Evolutionary conservation across 2,113 vertebrate genomes (phyloP), one percentile per base, ranked within the genome.

Genomic region (Oceanodroma tethys): DNA sequence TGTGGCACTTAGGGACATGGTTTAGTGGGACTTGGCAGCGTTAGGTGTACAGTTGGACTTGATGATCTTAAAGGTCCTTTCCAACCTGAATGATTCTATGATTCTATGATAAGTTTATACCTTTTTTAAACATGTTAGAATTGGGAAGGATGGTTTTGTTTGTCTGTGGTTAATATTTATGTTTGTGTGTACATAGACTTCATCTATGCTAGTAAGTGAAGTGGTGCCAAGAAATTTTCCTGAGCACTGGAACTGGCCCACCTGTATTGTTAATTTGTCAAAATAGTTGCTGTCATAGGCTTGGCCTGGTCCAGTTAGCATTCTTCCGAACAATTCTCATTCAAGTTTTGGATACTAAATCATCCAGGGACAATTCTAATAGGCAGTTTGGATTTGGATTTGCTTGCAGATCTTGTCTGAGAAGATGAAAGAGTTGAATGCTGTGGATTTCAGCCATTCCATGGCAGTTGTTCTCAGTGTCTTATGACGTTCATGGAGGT

Each of bases 281-380:
- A 36, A 86, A 18, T 32, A 42, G 16, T 60, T 67, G 11, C 68
- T 67, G 55, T 26, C 40, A 36, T 40, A 34, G 30, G 4, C 58
- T 72, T 73, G n/a, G 5, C 34, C 13, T 86, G 4, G 21, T 9
- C 50, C 13, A 34, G 12, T 52, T 52, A 81, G 5, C 0, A 0
- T 58, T 88, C 26, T 88, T 88, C 18, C 29, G 76, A 66, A 85
- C 0, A 19, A 50, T 66, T 71, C 38, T 20, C 2, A 1, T 95
- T 63, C 30, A 53, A 25, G 9, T 81, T 81, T 70, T 75, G 18
- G 21, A 14, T 56, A 9, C 7, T 36, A 10, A 47, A 22, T 60
- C 34, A 76, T 62, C 25, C 47, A 72, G 22, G n/a, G 12, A 58
- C 19, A 21, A 62, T 58, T 47, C 32, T 60, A 22, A 56, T 88